Evolutionary conservation across 2,888 invertebrate genomes (phyloP), one percentile per base, ranked within the genome.

Genomic region (Tetanocera ferruginea): DNA sequence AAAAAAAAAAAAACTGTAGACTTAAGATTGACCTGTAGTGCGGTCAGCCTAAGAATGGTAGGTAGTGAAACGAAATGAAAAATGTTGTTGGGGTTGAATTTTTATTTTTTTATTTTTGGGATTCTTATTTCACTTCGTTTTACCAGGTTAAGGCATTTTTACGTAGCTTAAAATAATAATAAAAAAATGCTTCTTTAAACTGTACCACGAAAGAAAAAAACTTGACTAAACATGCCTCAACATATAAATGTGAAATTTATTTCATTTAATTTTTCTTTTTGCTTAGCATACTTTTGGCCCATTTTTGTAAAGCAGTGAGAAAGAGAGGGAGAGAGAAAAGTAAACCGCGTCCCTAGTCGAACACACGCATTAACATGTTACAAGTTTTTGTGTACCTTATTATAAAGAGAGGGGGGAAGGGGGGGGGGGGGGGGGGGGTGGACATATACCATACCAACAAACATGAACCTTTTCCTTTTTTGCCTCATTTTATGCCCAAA

Each of bases 191-290:
- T 55, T 6, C 19, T 55, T 11, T 55, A 19, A 23, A 6, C 8
- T 55, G 5, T 19, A 8, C 4, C 19, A 19, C 6, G 23, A 6
- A 19, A 55, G 4, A 17, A 5, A 17, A 55, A 55, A 51, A 2
- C 9, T 66, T 66, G 17, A 28, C 17, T 31, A 34, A 14, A 25
- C 28, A 66, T 19, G 34, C 17, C 34, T 19, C 11, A 17, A 66
- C 37, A 66, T 66, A 34, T 66, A 31, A 66, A 37, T 37, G 64
- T 23, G 64, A 66, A 66, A 37, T 66, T 66, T 66, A 66, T 66
- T 34, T 34, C 34, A 66, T 66, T 66, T 66, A 17, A 66, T 66
- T 17, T 66, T 66, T 66, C 64, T 66, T 66, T 62, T 1, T n/a
- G 25, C 37, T 55, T 5, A 11, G 34, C 34, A 5, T 23, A 1